Evolutionary conservation across 2,113 vertebrate species (phyloP), one percentile per base, ranked within the genome.

Genomic region (Lamprologus tigripictilis): DNA sequence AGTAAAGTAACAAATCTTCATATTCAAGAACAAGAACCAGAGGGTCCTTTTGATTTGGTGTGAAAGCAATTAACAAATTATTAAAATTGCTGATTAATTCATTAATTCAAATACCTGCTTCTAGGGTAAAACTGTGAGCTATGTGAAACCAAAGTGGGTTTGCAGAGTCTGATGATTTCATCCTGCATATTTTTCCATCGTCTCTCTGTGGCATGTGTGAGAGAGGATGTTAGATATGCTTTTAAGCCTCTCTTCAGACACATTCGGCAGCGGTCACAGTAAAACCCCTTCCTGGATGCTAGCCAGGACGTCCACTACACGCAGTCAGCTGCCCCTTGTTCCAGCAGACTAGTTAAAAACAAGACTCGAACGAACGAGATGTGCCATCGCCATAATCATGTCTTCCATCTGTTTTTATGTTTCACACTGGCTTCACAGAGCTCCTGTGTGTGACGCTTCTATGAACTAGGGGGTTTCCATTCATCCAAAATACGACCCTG

Each of bases 361-460:
- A 66, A 76, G 81, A 68, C 58, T 28, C 5, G 86, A 88, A 87
- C 47, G 40, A 47, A 51, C 47, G 53, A 47, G 51, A 90, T 89
- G 92, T 90, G 61, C 89, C 79, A 82, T 88, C 58, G 12, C 5
- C 28, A 11, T 87, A 89, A 89, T 87, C 80, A 79, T 16, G 61
- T 40, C 10, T 8, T 55, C 21, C 93, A 94, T 95, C 95, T 93
- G 94, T 84, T 94, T 88, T 91, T 84, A 28, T 5, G 57, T 79
- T 92, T 93, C 94, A 94, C 90, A 86, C 80, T 54, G 81, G 85
- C 78, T 92, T 88, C 66, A 90, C 88, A 82, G 80, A 90, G 71
- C 86, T 63, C 71, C 90, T 83, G 78, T 92, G 84, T 90, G 82
- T 51, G 54, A 58, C 16, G 37, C 54, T 83, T 21, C 58, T 61